These are phyloP conservation scores for Chymomyza fuscimana DNA, from an alignment of 2,888 invertebrate species.

Conservation along the genomic window DNA sequence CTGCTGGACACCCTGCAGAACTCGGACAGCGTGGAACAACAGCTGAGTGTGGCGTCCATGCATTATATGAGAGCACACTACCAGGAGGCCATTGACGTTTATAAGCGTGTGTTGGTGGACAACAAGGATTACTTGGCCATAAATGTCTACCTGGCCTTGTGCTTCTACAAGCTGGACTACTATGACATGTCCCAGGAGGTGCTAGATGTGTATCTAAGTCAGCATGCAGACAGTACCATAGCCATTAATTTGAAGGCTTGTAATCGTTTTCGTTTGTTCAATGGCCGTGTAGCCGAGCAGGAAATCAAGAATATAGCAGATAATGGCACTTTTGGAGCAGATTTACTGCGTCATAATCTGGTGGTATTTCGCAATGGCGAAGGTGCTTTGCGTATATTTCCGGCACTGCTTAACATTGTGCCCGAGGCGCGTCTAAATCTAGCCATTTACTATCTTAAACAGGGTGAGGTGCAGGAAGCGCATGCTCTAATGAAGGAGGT, in stretches of 20 bases:
- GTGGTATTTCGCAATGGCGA: conserved; percentile 97
- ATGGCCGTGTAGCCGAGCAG: conserved; percentile 95
- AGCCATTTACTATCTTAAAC: conserved; percentile 94
- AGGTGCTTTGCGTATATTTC: conserved; percentile 93
- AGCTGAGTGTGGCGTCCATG: conserved; percentile 95
- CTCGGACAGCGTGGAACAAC: conserved; percentile 89
- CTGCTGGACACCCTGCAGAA: conserved; percentile 92
- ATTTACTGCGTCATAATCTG: conserved; percentile 95
- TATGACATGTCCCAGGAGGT: conserved; percentile 99
- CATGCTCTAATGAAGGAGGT: conserved; percentile 93
- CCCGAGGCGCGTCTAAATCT: conserved; percentile 98
- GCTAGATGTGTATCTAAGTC: conserved; percentile 94
- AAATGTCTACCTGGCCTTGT: conserved; percentile 97
- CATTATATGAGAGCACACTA: conserved; percentile 98
- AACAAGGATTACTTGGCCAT: conserved; percentile 96
- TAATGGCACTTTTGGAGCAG: conserved; percentile 91
- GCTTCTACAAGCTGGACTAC: conserved; percentile 99
- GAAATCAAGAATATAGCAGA: conserved; percentile 91
- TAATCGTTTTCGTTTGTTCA: conserved; percentile 89
- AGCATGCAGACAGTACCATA: conserved; percentile 95
- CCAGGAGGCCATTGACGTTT: conserved; percentile 99
- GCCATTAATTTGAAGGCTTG: conserved; percentile 95
- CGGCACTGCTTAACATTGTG: conserved; percentile 94
- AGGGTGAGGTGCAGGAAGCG: conserved; percentile 93
- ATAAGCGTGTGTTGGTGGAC: conserved; percentile 94